Base-by-base conservation (phyloP, 1,140 invertebrate genomes). In the Heliconius himera region DNA sequence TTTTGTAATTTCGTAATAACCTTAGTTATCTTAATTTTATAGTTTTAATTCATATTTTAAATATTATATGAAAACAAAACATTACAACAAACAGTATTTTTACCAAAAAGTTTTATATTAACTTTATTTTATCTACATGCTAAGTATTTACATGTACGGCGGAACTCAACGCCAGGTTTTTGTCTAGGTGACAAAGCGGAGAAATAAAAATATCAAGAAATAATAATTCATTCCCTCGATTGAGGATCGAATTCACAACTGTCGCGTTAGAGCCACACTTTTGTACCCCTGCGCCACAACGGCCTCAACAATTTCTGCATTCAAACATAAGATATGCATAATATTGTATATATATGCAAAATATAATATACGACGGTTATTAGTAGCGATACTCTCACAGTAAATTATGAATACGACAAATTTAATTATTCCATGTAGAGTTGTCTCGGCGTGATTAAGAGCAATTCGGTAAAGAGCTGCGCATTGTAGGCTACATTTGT, bases 361-460 rank as follows among this genome's bases (percentile, higher is more conserved):
- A 38, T 41, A 72, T 72, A 38, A 72, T 72, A 66, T 38, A 72
- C 36, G 36, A n/a, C 20, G 22, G n/a, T 72, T 72, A 72, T 72
- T 72, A 72, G 36, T 72, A 20, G 26, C 33, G 13, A 72, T 36
- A 73, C 46, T 41, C 70, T 77, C 54, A 38, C 33, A 76, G 18
- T 38, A 71, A 77, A 71, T 77, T 77, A 77, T 72, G 76, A 77
- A 77, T 71, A 51, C 36, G 38, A 70, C 70, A 56, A 79, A 77
- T 79, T 82, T 82, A 79, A 82, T 82, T 82, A 82, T 82, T 77
- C 71, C 46, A 51, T 79, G 36, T 79, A 77, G 77, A 76, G 78
- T 79, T 77, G 79, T 81, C 78, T 77, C 81, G 66, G n/a, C 76
- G 77, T 82, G 81, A 82, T 82, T 79, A 79, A 82, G 77, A 77